Evolutionary conservation across 2,797 vertebrate species (phyloP).

Genomic region (Phrynocephalus guinanensis): DNA sequence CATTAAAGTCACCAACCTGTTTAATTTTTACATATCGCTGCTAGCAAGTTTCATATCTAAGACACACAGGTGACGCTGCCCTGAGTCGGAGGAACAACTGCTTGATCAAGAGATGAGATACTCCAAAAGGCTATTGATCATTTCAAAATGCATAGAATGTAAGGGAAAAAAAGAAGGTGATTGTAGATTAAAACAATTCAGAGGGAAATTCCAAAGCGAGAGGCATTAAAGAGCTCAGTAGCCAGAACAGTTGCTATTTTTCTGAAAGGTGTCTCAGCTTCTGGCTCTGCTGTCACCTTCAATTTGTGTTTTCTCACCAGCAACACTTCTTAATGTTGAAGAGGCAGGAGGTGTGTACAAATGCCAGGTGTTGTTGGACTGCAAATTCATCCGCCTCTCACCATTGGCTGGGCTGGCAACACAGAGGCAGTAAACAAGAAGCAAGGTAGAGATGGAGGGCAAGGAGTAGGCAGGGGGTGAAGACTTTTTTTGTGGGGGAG

Average conservation of each 20-base stretch:
- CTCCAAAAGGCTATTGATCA: background rate
- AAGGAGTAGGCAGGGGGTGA: no score
- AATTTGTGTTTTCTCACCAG: slow-evolving; percentile 4
- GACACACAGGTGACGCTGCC: background rate
- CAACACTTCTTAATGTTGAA: background rate
- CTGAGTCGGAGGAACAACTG: background rate
- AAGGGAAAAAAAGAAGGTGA: background rate
- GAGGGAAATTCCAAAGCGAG: slow-evolving; percentile 6
- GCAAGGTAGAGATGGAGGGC: no score
- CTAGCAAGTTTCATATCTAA: slow-evolving; percentile 10
- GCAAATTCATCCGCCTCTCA: background rate
- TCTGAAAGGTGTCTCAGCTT: background rate
- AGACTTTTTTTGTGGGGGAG: no score
- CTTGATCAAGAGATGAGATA: background rate
- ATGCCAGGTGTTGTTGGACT: background rate
- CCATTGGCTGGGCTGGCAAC: background rate
- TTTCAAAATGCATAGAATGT: slow-evolving; percentile 6
- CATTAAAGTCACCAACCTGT: background rate
- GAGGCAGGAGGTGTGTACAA: no score
- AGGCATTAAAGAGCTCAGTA: slow-evolving; percentile 15
- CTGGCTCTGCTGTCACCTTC: background rate
- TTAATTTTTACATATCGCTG: slow-evolving; percentile 10
- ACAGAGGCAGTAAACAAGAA: no score
- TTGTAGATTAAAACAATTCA: slow-evolving; percentile 20
- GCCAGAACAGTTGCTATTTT: background rate